Evolutionary conservation across 1,140 invertebrate species (phyloP), one percentile per base, ranked within the genome.

Genomic region (Aphaenogaster rudis): DNA sequence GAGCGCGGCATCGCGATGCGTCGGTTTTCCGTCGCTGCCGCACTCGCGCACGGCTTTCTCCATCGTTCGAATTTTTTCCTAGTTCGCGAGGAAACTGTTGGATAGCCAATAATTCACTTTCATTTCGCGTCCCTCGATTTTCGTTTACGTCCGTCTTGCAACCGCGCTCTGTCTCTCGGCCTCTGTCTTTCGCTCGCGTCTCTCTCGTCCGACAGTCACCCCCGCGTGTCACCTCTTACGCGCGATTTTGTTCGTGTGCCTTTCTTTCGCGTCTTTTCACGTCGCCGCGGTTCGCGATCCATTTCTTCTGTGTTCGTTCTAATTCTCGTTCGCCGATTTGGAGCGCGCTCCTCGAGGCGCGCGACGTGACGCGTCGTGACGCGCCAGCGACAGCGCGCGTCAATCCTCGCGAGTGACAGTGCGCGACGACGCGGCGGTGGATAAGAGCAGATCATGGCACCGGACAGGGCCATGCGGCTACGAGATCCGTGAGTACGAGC

Each of bases 1-100:
- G 92, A 94, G 92, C 93, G 94, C 93, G 93, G 93, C 94, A 92
- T 88, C 94, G 94, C 93, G 94, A 95, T 95, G 95, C 93, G 93
- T 95, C 92, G 94, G 88, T 87, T 91, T 90, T 90, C 88, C 90
- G 89, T 88, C 89, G 92, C 91, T 93, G 92, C 92, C 90, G 89
- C 92, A 92, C 93, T 93, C 89, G 86, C 71, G 86, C 52, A 87
- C 91, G 88, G 88, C 80, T 81, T 89, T 86, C 89, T 66, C n/a
- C 74, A 50, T 84, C 89, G 74, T 72, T 90, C 88, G n/a, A 64
- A 86, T 74, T 86, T 88, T 59, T 89, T 52, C 67, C 72, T 64
- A 72, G 33, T 78, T 78, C 66, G 80, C 67, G 76, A 76, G 8
- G 28, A 72, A 17, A 52, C 39, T 17, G 39, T 80, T 61, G 63